Conservation (phyloP, 2,888 invertebrate species). For the Conops quadrifasciatus region DNA sequence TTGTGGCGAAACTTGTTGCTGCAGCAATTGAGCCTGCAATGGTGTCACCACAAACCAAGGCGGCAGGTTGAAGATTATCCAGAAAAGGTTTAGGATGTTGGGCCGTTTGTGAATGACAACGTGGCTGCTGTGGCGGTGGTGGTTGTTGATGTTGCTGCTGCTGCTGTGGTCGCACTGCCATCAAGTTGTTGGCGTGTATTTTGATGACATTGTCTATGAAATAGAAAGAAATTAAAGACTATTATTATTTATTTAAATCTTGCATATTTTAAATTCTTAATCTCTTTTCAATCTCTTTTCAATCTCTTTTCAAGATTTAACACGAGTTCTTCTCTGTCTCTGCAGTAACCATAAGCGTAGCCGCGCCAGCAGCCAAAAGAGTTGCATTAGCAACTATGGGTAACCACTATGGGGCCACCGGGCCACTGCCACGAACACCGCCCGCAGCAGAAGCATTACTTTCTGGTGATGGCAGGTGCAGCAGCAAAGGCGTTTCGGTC, state of each 20-base stretch:
- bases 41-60: slow-evolving; percentile 28
- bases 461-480: slow-evolving; percentile 12
- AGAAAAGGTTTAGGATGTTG: slow-evolving; percentile 58
- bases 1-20: slow-evolving; percentile 7
- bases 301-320: too few species aligned
- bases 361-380: background rate
- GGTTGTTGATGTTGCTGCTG: background rate
- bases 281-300: too few species aligned
- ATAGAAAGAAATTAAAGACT: background rate
- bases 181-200: slow-evolving; percentile 56
- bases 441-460: background rate
- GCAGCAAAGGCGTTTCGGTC: background rate
- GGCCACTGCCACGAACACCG: background rate
- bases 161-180: slow-evolving; percentile 41
- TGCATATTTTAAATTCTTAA: too few species aligned
- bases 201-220: slow-evolving; percentile 56
- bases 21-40: slow-evolving; percentile 3
- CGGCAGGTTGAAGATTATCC: slow-evolving; percentile 47
- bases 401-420: background rate
- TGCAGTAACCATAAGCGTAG: too few species aligned
- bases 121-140: slow-evolving; percentile 44
- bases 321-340: too few species aligned
- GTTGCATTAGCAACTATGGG: background rate
- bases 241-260: too few species aligned
- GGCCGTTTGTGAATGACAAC: slow-evolving; percentile 45